Evolutionary conservation across 2,797 vertebrate genomes (phyloP), one percentile per base, ranked within the genome.

Genomic region (Astyanax mexicanus): DNA sequence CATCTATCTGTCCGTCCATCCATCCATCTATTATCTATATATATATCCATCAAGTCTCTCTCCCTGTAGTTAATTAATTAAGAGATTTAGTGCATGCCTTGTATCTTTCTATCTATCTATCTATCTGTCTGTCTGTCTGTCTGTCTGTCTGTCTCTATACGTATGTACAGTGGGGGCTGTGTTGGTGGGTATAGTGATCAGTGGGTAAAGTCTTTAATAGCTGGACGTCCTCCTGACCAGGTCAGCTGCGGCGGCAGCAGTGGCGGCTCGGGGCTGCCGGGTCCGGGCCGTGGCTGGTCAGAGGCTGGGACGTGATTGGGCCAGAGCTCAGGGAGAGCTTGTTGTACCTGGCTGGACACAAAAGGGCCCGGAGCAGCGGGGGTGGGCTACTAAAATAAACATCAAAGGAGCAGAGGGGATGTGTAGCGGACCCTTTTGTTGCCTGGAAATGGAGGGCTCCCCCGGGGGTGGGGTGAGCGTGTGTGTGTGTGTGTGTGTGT

Each of bases 331-430:
- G 86, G 84, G 75, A 72, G 77, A 71, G 75, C 87, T 90, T 86
- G 88, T 93, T 90, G 88, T 94, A 94, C 94, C 94, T 93, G 93
- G 92, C 89, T 80, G 75, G 72, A 89, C 88, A 96, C 94, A 94
- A 95, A 95, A 95, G 92, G 84, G 84, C 83, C 83, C 79, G 69
- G 79, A 84, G 84, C 89, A 85, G 90, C 89, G 81, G 92, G 86
- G 87, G 87, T 87, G 87, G 89, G 87, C 90, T 89, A 88, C 92
- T 93, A 92, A 91, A 95, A 91, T 91, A 90, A 94, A 94, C 92
- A 94, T 88, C 89, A 94, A 92, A 95, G 93, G 91, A 89, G 90
- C 84, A 77, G 89, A 91, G 87, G 90, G 86, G 81, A 91, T 91
- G 89, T 84, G 85, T 79, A 83, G 71, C 87, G 68, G 92, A 81